A percentile compares a stretch with the other conserved stretches of the same genome.
These are phyloP conservation scores for Synergus japonicus DNA, from an alignment of 2,888 invertebrate genomes.

Conservation along the genomic window DNA sequence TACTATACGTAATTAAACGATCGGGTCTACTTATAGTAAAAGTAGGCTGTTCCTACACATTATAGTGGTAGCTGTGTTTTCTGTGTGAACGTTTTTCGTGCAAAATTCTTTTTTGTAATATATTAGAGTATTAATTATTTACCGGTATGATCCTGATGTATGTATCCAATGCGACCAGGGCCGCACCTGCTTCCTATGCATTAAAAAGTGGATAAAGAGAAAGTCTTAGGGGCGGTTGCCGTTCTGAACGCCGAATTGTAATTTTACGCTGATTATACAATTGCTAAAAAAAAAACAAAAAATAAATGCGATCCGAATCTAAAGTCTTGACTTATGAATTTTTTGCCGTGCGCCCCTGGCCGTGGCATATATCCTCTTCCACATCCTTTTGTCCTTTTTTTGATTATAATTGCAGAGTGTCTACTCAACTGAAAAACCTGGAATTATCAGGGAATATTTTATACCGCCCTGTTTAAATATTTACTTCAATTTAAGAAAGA, in stretches of 20 bases:
- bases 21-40: constrained; percentile 46
- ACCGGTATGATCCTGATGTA: constrained; percentile 66
- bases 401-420: not conserved
- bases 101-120: constrained; percentile 73
- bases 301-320: constrained; percentile 76
- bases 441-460: too few relatives aligned
- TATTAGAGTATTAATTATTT: constrained; percentile 70
- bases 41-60: constrained; percentile 59
- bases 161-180: constrained; percentile 72
- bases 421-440: too few relatives aligned
- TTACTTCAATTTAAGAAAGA: too few relatives aligned
- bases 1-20: constrained; percentile 70
- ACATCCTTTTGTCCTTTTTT: constrained; percentile 18
- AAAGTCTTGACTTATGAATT: constrained; percentile 66
- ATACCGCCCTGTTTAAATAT: too few relatives aligned
- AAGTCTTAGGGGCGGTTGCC: constrained; percentile 69
- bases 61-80: constrained; percentile 70
- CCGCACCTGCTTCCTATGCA: constrained; percentile 70
- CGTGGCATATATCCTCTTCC: constrained; percentile 61
- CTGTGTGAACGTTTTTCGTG: constrained; percentile 71
- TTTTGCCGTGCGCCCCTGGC: constrained; percentile 66
- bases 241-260: constrained; percentile 75
- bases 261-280: constrained; percentile 77
- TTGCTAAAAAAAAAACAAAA: constrained; percentile 71
- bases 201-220: constrained; percentile 55